Evolutionary conservation across 2,113 vertebrate genomes (phyloP).

Genomic region (Sinocyclocheilus maitianheensis): DNA sequence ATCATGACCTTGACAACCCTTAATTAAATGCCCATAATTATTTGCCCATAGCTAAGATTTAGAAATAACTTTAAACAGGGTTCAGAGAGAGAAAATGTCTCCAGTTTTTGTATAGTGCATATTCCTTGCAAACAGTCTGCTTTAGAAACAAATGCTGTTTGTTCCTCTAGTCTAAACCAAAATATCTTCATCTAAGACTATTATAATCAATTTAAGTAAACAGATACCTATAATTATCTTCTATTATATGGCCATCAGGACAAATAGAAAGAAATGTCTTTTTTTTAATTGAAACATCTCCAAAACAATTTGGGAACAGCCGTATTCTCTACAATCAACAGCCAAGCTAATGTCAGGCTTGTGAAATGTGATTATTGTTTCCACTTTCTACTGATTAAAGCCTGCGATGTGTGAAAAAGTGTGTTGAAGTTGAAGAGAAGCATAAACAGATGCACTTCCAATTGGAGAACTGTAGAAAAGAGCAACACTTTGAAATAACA

Average conservation of each 20-base stretch:
- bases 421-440: neutral
- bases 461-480: neutral
- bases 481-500: neutral
- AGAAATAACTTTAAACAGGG: neutral
- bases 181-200: neutral
- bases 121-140: neutral
- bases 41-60: neutral
- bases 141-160: neutral
- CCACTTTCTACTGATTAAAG: neutral
- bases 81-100: neutral
- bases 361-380: slow-evolving; percentile 15
- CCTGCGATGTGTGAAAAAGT: neutral
- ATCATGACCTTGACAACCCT: neutral
- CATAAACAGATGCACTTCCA: neutral
- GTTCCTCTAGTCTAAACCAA: neutral
- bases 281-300: neutral
- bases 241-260: neutral
- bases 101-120: neutral
- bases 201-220: neutral
- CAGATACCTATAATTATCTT: neutral
- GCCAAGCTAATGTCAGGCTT: neutral
- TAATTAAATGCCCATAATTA: neutral
- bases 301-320: neutral
- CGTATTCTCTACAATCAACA: neutral
- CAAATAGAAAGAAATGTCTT: neutral